Base-by-base conservation (phyloP, 2,113 vertebrate genomes). In the Uropsilus gracilis region DNA sequence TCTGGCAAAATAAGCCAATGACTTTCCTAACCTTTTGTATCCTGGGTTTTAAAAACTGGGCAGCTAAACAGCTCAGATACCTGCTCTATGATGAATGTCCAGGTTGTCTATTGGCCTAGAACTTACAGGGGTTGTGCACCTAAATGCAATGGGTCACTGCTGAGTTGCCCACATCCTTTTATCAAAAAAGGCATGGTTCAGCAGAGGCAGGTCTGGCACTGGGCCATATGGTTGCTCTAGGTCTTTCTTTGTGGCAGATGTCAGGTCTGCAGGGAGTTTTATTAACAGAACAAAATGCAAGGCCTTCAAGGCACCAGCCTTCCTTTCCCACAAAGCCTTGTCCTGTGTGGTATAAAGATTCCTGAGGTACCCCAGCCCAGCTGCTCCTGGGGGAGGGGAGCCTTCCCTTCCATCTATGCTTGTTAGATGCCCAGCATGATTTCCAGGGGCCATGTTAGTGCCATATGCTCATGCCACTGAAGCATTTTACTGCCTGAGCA, bases 401-500 rank as follows among this genome's bases (percentile, higher is more conserved):
- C n/a, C 53, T 48, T 85, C 77, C 50, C 57, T 89, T 42, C 66
- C 57, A 39, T 75, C 72, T 32, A 73, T 0, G 34, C 95, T 92
- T 88, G 94, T 90, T 94, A 91, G 82, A 80, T 53, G 66, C 91
- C 85, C 95, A 96, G 95, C 85, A n/a, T 66, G 95, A 75, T 69
- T 91, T 83, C 86, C 69, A 42, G 71, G 53, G 83, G 86, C 84
- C 84, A 34, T 24, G 55, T 66, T 28, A 71, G 77, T 48, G 84
- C 94, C 93, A 94, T 97, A 96, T 95, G 97, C 55, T 96, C 63
- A 8, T 16, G 44, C 50, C 83, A 81, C 72, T 68, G 89, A 93
- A 94, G 90, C 77, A 73, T 93, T 93, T 95, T 89, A 84, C 69
- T 81, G 95, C 91, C 80, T 82, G 89, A 86, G n/a, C 84, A 85